Evolutionary conservation across 2,113 vertebrate species (phyloP).

Genomic region (Pseudolaguvia tuberculata): DNA sequence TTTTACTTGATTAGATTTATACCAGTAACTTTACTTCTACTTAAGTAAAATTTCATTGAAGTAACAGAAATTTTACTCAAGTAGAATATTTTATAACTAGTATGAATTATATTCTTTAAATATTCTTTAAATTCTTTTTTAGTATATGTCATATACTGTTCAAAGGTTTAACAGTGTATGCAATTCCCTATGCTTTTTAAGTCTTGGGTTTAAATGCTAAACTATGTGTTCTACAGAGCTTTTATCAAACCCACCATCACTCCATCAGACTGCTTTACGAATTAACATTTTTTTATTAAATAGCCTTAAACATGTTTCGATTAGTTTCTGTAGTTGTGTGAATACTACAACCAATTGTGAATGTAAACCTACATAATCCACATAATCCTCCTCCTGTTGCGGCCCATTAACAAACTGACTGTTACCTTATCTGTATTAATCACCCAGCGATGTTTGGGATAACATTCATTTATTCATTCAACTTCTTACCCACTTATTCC

Average conservation of each 20-base stretch:
- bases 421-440: constrained; percentile 5
- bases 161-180: not conserved
- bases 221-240: not conserved
- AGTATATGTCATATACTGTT: not conserved
- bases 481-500: no score
- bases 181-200: not conserved
- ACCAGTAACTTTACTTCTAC: no score
- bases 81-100: no score
- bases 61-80: no score
- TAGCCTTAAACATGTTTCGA: no score
- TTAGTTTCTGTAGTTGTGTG: not conserved
- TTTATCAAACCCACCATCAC: not conserved
- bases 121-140: no score
- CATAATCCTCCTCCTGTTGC: not conserved
- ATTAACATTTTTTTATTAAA: no score
- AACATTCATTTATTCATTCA: no score
- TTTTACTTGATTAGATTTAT: no score
- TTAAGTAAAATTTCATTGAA: no score
- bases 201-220: not conserved
- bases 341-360: not conserved
- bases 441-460: not conserved
- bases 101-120: no score
- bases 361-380: not conserved
- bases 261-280: no score
- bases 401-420: not conserved